A percentile compares a stretch with the other conserved stretches of the same genome.
Evolutionary conservation across 2,113 vertebrate species (phyloP).

Genomic region (Prunella fulvescens): DNA sequence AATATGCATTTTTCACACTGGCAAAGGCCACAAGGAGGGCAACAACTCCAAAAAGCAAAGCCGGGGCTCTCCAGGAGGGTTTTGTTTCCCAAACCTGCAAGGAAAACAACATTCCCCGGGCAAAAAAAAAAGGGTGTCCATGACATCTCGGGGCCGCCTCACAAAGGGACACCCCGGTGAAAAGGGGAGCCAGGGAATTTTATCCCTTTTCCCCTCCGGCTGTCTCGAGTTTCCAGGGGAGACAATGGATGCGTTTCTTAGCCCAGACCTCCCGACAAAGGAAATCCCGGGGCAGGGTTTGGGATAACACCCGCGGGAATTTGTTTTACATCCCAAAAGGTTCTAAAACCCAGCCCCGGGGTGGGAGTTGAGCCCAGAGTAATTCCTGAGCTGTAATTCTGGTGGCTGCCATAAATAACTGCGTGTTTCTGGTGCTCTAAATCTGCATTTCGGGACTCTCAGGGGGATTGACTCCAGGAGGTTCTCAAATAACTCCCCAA

Average conservation of each 20-base stretch:
- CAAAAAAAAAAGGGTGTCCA: constrained; percentile 13
- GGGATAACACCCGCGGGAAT: background rate
- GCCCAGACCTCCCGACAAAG: background rate
- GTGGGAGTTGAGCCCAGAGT: background rate
- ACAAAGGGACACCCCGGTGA: constrained; percentile 47
- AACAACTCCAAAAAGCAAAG: background rate
- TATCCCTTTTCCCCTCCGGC: constrained; percentile 8
- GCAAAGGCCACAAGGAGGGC: background rate
- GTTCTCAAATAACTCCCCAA: background rate
- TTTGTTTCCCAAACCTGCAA: constrained; percentile 41
- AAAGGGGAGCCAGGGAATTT: constrained; percentile 59
- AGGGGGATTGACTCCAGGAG: background rate
- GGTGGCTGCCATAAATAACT: background rate
- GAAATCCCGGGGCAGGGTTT: background rate
- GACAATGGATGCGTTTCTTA: constrained; percentile 6
- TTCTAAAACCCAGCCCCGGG: background rate
- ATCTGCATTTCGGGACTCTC: background rate
- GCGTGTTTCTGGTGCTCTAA: background rate
- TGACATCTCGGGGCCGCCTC: background rate
- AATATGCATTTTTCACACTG: too few relatives aligned
- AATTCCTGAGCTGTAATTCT: background rate
- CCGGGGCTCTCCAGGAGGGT: background rate
- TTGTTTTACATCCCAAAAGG: background rate
- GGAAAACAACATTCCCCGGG: constrained; percentile 38
- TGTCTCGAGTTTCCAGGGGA: background rate